Conservation (phyloP, 1,140 invertebrate genomes). For the Liolophura sinensis region DNA sequence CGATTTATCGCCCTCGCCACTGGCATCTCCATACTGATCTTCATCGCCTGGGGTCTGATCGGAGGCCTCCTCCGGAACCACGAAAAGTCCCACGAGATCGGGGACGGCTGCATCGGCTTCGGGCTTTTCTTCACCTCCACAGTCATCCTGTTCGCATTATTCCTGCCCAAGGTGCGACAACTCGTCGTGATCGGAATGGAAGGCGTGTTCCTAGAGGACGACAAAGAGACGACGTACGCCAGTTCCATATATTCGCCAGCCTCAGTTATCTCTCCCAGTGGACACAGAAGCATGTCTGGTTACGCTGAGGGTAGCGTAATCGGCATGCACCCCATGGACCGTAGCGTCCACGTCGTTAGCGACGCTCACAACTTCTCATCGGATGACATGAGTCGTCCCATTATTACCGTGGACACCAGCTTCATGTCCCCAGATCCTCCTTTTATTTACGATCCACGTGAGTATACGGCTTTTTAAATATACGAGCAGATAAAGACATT, state of each 20-base stretch:
- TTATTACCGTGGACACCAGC: no score
- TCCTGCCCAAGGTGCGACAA: constrained; percentile 85
- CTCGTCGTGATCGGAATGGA: constrained; percentile 82
- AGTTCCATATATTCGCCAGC: background rate
- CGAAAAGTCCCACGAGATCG: constrained; percentile 57
- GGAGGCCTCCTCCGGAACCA: constrained; percentile 70
- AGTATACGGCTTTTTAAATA: no score
- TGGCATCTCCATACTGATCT: constrained; percentile 78
- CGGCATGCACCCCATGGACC: no score
- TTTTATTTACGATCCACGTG: no score
- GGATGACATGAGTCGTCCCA: no score
- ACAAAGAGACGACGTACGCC: constrained; percentile 69
- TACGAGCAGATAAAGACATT: no score
- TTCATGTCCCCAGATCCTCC: no score
- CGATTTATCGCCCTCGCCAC: constrained; percentile 85
- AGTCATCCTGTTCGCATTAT: constrained; percentile 88
- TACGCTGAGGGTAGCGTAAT: no score
- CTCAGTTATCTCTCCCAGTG: no score
- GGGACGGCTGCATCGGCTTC: constrained; percentile 84
- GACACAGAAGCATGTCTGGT: no score
- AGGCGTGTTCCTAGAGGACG: constrained; percentile 72
- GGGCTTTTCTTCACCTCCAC: constrained; percentile 81
- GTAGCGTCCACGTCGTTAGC: no score
- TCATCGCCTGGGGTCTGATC: constrained; percentile 79
- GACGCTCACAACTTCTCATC: no score